A percentile compares a stretch with the other conserved stretches of the same genome.
These are phyloP conservation scores for Achatina immaculata DNA, from an alignment of 1,140 invertebrate species.

Conservation along the genomic window DNA sequence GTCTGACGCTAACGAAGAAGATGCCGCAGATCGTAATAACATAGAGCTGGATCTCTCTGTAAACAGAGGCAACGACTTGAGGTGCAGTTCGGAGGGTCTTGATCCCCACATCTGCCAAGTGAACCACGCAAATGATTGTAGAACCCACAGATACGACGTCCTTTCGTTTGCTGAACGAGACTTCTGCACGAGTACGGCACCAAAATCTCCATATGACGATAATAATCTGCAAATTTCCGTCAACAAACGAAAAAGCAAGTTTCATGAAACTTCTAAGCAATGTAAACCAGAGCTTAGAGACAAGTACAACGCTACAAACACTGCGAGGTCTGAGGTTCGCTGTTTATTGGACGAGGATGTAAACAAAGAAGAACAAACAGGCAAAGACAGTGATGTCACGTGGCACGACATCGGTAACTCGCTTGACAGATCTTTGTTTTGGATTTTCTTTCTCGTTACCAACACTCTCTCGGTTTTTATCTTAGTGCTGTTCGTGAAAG, in stretches of 20 bases:
- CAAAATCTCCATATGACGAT: not conserved
- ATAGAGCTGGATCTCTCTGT: not conserved
- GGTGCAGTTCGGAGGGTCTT: too few species aligned
- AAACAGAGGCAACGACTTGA: not conserved
- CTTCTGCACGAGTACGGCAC: not conserved
- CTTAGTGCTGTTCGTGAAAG: conserved; percentile 41
- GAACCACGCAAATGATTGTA: not conserved
- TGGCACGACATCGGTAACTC: conserved; percentile 55
- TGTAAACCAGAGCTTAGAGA: not conserved
- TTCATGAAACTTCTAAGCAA: not conserved
- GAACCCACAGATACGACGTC: not conserved
- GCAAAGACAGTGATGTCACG: conserved; percentile 36
- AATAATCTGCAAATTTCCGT: not conserved
- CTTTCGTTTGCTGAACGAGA: not conserved
- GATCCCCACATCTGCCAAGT: not conserved
- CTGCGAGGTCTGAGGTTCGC: conserved; percentile 31
- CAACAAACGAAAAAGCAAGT: not conserved
- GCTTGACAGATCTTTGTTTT: conserved; percentile 46
- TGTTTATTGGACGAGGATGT: conserved; percentile 33
- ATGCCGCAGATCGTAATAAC: not conserved
- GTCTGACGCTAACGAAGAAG: not conserved
- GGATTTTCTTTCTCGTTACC: conserved; percentile 50
- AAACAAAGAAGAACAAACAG: not conserved
- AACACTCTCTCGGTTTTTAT: conserved; percentile 47
- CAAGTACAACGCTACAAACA: conserved; percentile 5